Percentiles rank a stretch among this genome's conserved stretches.
Conservation (phyloP, 2,113 vertebrate species). For the Pitta sordida region DNA sequence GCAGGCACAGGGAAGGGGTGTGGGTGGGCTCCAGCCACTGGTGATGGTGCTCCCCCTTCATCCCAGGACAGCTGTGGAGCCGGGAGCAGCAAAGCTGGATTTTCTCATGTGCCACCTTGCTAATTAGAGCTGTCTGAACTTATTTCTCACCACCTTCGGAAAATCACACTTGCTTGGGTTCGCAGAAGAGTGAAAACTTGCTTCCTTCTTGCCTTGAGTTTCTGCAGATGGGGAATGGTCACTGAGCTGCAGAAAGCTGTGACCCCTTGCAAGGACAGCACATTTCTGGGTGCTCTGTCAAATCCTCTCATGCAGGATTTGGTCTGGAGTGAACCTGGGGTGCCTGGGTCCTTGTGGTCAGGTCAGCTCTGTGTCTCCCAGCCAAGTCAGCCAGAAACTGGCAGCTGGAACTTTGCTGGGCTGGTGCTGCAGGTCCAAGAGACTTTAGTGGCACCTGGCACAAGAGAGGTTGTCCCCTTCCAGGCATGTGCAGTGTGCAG, state of each 20-base stretch:
- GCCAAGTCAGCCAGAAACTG: neutral
- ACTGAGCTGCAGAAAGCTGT: neutral
- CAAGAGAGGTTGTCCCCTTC: fast-evolving
- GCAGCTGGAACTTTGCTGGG: neutral
- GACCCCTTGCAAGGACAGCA: fast-evolving
- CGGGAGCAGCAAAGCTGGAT: neutral
- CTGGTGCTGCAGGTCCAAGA: fast-evolving
- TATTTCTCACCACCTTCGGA: conserved; percentile 59
- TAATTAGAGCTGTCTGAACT: conserved; percentile 48
- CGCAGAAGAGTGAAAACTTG: neutral
- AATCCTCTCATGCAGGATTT: neutral
- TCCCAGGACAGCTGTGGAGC: conserved; percentile 20
- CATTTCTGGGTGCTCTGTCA: neutral
- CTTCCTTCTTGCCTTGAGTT: neutral
- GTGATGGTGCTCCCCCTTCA: neutral
- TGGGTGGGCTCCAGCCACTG: neutral
- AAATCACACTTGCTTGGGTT: conserved; percentile 44
- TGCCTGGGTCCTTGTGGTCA: neutral
- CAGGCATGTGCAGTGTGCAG: fast-evolving
- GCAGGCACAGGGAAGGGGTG: neutral
- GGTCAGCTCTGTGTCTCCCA: neutral
- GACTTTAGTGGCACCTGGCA: neutral
- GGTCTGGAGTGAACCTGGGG: neutral
- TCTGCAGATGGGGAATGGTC: neutral
- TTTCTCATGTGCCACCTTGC: neutral